These are phyloP conservation scores for Rhynchomys soricoides DNA, from an alignment of 2,113 vertebrate species.

Conservation along the genomic window DNA sequence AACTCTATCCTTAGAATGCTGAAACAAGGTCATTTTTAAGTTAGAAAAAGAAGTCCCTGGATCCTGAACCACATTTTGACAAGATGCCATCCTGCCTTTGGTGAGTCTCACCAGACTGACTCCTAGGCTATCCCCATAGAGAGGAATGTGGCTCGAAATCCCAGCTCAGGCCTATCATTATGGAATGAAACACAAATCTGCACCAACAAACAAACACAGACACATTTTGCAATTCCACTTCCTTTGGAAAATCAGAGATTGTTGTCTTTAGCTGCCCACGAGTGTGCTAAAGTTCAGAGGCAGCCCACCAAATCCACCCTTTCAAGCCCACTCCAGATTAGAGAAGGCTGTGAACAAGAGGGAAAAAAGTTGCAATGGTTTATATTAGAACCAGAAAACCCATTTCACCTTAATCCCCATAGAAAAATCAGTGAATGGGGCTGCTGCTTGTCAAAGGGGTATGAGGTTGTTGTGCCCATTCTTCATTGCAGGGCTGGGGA, in stretches of 20 bases:
- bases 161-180: conserved; percentile 51
- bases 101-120: conserved; percentile 6
- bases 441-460: not conserved
- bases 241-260: conserved; percentile 37
- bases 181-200: conserved; percentile 22
- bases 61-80: not conserved
- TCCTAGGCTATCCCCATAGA: conserved; percentile 20
- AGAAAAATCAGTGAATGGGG: not conserved
- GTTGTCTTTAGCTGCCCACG: not conserved
- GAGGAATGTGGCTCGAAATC: conserved; percentile 21
- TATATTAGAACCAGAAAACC: not conserved
- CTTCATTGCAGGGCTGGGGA: not conserved
- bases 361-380: fast-evolving
- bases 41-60: not conserved
- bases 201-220: conserved; percentile 44
- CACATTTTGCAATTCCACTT: conserved; percentile 39
- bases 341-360: not conserved
- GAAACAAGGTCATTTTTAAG: not conserved
- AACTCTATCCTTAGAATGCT: not conserved
- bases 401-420: not conserved
- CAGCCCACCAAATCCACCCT: not conserved
- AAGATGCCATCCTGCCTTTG: not conserved
- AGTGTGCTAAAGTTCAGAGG: conserved; percentile 2
- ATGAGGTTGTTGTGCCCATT: not conserved
- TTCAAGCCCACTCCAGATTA: not conserved